Conservation (phyloP, 2,888 invertebrate species). For the Netelia virgata region DNA sequence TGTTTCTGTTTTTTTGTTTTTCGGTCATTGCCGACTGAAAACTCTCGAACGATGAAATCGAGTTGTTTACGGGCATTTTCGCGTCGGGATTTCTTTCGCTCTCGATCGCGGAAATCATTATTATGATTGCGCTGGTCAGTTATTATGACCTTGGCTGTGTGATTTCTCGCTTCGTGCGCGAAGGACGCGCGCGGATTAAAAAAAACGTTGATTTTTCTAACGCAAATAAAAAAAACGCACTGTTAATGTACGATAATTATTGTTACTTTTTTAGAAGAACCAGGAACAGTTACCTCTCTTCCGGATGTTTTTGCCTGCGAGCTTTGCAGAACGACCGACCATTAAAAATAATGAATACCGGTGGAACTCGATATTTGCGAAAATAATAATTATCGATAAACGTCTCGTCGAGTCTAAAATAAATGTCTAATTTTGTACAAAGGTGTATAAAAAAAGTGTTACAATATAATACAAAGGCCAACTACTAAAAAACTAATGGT, state of each 20-base stretch:
- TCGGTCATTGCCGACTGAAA: not conserved
- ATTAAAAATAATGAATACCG: not conserved
- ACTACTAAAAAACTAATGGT: too few species aligned
- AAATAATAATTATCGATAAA: too few species aligned
- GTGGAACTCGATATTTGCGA: not conserved
- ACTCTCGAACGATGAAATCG: not conserved
- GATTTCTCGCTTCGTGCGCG: not conserved
- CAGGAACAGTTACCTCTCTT: too few species aligned
- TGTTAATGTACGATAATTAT: too few species aligned
- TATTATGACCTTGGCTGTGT: not conserved
- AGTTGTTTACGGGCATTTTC: not conserved
- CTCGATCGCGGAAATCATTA: slow-evolving; percentile 3
- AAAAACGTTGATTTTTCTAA: too few species aligned
- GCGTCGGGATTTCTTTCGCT: not conserved
- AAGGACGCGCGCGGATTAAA: not conserved
- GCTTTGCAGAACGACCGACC: not conserved
- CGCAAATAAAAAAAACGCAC: too few species aligned
- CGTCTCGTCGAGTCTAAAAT: too few species aligned
- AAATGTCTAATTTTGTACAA: too few species aligned
- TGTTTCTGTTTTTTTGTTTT: not conserved
- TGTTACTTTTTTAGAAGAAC: too few species aligned
- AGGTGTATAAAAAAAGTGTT: too few species aligned
- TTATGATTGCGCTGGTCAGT: not conserved
- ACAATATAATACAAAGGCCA: too few species aligned
- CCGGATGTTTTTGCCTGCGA: not conserved